These are phyloP conservation scores for Medauroidea extradentata DNA, from an alignment of 1,140 invertebrate genomes.

Conservation along the genomic window DNA sequence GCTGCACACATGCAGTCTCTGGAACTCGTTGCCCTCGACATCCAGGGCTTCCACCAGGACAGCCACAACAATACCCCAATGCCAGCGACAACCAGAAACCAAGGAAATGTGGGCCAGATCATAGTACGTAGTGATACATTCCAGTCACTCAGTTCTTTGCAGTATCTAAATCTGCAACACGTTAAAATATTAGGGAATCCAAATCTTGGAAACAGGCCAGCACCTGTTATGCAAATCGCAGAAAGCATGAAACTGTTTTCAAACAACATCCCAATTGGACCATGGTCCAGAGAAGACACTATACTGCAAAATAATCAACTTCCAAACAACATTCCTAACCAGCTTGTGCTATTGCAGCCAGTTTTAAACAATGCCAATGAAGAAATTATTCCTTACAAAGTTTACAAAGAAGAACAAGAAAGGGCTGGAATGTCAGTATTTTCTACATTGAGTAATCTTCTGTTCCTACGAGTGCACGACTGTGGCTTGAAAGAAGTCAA, in stretches of 20 bases:
- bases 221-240: background rate
- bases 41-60: slow-evolving; percentile 12
- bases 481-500: slow-evolving; percentile 57
- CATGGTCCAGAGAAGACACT: too few relatives aligned
- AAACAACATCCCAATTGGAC: too few relatives aligned
- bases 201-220: background rate
- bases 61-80: background rate
- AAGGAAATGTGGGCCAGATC: background rate
- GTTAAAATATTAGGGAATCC: slow-evolving; percentile 1
- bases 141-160: background rate
- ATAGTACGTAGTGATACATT: slow-evolving; percentile 1
- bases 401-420: slow-evolving; percentile 52
- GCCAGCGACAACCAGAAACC: background rate
- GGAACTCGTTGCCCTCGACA: slow-evolving; percentile 2
- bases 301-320: too few relatives aligned
- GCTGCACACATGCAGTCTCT: slow-evolving; percentile 4
- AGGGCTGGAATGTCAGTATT: slow-evolving; percentile 48
- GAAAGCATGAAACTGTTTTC: too few relatives aligned
- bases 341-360: too few relatives aligned
- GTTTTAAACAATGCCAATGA: background rate
- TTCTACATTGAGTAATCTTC: slow-evolving; percentile 49
- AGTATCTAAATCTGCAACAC: slow-evolving; percentile 8
- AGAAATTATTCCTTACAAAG: slow-evolving; percentile 51
- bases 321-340: too few relatives aligned
- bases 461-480: slow-evolving; percentile 52